Evolutionary conservation across 2,113 vertebrate genomes (phyloP).

Genomic region (Mastomys natalensis): DNA sequence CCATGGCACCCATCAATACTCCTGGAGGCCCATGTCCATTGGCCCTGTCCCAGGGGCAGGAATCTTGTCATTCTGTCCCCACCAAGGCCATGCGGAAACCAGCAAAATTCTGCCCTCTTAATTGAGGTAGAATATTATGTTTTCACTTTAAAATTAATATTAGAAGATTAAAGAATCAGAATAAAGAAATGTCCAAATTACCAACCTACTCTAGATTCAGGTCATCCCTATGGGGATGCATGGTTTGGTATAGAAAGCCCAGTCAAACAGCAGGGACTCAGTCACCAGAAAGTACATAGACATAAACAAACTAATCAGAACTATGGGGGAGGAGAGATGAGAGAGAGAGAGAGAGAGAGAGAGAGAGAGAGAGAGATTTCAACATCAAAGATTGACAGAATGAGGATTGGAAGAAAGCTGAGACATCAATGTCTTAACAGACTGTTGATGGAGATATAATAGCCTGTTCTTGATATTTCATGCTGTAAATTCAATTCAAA

Average conservation of each 20-base stretch:
- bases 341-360: neutral
- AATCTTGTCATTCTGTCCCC: no score
- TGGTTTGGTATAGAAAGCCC: neutral
- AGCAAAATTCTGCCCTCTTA: neutral
- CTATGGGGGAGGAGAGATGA: no score
- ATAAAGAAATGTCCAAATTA: neutral
- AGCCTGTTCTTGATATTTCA: neutral
- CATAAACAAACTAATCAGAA: neutral
- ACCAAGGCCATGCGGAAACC: no score
- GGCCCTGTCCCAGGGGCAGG: no score
- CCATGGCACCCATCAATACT: no score
- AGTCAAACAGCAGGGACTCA: neutral
- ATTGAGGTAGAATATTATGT: neutral
- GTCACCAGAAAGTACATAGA: neutral
- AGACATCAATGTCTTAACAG: neutral
- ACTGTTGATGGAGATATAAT: neutral
- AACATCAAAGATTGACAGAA: neutral
- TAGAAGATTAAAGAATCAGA: neutral
- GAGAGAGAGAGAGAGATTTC: neutral
- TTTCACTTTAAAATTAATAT: conserved; percentile 10
- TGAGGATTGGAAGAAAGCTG: neutral
- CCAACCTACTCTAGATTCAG: neutral
- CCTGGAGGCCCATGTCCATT: no score
- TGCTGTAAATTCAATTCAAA: neutral
- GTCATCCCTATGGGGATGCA: neutral